Evolutionary conservation across 2,113 vertebrate genomes (phyloP).

Genomic region (Miniopterus natalensis): DNA sequence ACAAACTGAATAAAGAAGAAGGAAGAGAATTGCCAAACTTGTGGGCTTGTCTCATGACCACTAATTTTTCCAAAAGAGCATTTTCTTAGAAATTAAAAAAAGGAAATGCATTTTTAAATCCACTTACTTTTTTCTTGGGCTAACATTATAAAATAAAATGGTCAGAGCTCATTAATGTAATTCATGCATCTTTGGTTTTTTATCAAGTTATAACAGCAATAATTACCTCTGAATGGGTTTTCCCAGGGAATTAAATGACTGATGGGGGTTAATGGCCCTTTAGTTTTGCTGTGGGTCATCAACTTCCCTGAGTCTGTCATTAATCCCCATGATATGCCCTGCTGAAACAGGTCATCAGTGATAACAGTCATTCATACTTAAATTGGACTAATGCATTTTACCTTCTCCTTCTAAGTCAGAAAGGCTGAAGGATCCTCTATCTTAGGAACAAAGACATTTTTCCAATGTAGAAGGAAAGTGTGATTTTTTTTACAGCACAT

Average conservation of each 20-base stretch:
- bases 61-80: conserved; percentile 36
- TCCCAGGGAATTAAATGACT: conserved; percentile 79
- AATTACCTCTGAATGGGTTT: conserved; percentile 74
- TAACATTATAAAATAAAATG: conserved; percentile 75
- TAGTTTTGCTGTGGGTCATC: conserved; percentile 80
- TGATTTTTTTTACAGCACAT: background rate
- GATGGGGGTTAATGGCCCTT: conserved; percentile 78
- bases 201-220: conserved; percentile 56
- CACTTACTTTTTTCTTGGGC: conserved; percentile 16
- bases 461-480: conserved; percentile 38
- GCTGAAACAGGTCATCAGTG: conserved; percentile 79
- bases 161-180: conserved; percentile 57
- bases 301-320: conserved; percentile 82
- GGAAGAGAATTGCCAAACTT: conserved; percentile 16
- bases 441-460: conserved; percentile 62
- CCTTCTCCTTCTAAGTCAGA: conserved; percentile 61
- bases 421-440: conserved; percentile 49
- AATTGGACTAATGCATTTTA: conserved; percentile 78
- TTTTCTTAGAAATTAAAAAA: conserved; percentile 61
- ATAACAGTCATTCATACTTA: conserved; percentile 61
- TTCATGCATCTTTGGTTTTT: conserved; percentile 46
- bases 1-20: conserved; percentile 63
- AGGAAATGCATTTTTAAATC: conserved; percentile 60
- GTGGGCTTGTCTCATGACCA: background rate
- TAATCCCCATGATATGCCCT: conserved; percentile 81